These are phyloP conservation scores for Callimorpha dominula DNA, from an alignment of 2,888 invertebrate genomes.

Conservation along the genomic window DNA sequence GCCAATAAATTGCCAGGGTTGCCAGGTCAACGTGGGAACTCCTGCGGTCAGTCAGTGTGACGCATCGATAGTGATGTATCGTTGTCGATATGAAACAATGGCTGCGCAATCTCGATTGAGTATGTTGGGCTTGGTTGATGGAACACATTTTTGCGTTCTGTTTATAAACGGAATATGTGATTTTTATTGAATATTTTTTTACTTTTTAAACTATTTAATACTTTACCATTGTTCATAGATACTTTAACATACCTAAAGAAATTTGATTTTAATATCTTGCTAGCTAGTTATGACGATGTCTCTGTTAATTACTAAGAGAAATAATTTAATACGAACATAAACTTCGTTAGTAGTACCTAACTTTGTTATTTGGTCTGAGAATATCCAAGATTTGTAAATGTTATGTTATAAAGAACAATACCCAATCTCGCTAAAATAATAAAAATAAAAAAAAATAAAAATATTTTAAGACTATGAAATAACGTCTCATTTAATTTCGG, in stretches of 20 bases:
- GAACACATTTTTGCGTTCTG: not conserved
- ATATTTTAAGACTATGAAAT: conserved; percentile 21
- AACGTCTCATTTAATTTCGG: conserved; percentile 30
- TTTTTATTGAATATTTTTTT: not conserved
- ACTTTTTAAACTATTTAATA: not conserved
- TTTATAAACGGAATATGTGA: not conserved
- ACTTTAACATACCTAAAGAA: not conserved
- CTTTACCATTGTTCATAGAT: not conserved
- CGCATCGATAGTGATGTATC: conserved; percentile 59
- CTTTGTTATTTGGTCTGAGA: conserved; percentile 8
- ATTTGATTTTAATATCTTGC: not conserved
- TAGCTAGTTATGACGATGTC: not conserved
- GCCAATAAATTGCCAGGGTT: conserved; percentile 80
- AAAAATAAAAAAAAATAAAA: conserved; percentile 13
- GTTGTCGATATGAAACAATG: conserved; percentile 42
- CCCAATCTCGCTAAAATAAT: conserved; percentile 10
- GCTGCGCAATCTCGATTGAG: conserved; percentile 20
- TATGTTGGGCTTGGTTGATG: not conserved
- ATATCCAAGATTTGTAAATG: not conserved
- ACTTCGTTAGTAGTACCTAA: not conserved
- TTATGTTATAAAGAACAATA: conserved; percentile 17
- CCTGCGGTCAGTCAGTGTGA: conserved; percentile 73
- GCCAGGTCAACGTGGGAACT: conserved; percentile 84
- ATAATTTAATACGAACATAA: not conserved
- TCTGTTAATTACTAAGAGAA: not conserved